These are phyloP conservation scores for Pantherophis vulpinus DNA, from an alignment of 2,797 vertebrate genomes.

Conservation along the genomic window DNA sequence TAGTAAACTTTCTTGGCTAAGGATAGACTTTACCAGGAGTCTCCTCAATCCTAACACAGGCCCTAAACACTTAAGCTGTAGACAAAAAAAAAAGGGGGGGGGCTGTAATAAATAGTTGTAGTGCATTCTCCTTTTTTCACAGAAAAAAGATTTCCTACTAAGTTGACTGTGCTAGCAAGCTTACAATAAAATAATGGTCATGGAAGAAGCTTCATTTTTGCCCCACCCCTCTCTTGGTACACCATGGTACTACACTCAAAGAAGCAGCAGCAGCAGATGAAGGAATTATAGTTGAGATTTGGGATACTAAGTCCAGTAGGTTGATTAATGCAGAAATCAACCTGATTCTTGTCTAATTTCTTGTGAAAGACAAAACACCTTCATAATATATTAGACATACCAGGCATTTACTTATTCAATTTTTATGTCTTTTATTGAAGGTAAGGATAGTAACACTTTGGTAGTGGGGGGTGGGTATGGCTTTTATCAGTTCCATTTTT, in stretches of 20 bases:
- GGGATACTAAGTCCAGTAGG: not conserved
- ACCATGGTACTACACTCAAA: not conserved
- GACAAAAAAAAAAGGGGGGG: not conserved
- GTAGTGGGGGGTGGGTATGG: too few species aligned
- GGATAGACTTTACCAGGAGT: not conserved
- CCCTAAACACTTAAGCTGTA: not conserved
- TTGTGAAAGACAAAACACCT: not conserved
- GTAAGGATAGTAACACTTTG: too few species aligned
- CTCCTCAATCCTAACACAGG: not conserved
- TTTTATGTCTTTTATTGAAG: too few species aligned
- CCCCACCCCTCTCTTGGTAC: not conserved
- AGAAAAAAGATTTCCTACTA: not conserved
- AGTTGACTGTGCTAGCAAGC: not conserved
- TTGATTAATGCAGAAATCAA: not conserved
- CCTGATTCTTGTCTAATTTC: not conserved
- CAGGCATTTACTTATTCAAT: not conserved
- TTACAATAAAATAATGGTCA: not conserved
- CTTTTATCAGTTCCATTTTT: too few species aligned
- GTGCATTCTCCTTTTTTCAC: not conserved
- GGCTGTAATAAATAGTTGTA: not conserved
- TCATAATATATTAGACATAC: not conserved
- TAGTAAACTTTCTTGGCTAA: not conserved
- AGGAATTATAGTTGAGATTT: not conserved
- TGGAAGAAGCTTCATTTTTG: not conserved
- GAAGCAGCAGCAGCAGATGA: not conserved